These are phyloP conservation scores for Pseudeuparius sepicola DNA, from an alignment of 2,888 invertebrate species.

Conservation along the genomic window DNA sequence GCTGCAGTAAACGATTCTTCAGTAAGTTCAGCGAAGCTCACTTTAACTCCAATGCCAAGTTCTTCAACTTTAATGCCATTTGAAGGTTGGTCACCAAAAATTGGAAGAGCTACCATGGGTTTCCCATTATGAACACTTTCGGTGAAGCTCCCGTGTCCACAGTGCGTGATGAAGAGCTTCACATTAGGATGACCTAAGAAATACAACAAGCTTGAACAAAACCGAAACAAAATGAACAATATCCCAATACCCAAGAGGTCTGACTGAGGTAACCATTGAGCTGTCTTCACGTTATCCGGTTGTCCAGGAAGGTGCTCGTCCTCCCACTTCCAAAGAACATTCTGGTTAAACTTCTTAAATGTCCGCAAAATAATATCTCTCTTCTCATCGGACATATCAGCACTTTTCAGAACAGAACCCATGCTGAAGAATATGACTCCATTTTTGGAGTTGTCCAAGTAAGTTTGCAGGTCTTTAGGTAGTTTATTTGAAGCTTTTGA, in stretches of 20 bases:
- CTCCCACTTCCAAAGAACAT: conserved; percentile 61
- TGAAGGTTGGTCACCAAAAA: conserved; percentile 43
- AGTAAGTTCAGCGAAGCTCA: conserved; percentile 39
- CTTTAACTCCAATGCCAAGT: conserved; percentile 25
- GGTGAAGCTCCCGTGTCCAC: conserved; percentile 47
- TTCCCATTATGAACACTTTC: conserved; percentile 46
- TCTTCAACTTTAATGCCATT: conserved; percentile 39
- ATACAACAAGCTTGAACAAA: no score
- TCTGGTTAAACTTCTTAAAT: conserved; percentile 49
- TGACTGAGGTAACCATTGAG: conserved; percentile 29
- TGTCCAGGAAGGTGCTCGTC: conserved; percentile 33
- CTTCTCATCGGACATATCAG: conserved; percentile 44
- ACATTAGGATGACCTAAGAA: conserved; percentile 44
- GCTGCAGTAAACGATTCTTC: conserved; percentile 7
- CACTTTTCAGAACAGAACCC: conserved; percentile 48
- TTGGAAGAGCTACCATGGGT: conserved; percentile 44
- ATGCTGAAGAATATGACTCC: conserved; percentile 50
- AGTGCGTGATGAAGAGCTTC: conserved; percentile 49
- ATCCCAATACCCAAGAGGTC: conserved; percentile 30
- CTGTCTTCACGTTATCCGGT: conserved; percentile 36
- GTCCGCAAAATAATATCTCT: conserved; percentile 45
- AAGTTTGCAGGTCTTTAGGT: conserved; percentile 39
- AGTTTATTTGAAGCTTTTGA: conserved; percentile 25
- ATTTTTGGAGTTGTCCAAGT: conserved; percentile 42
- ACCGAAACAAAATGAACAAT: no score